These are phyloP conservation scores for Archips xylosteana DNA, from an alignment of 2,888 invertebrate genomes.

Conservation along the genomic window DNA sequence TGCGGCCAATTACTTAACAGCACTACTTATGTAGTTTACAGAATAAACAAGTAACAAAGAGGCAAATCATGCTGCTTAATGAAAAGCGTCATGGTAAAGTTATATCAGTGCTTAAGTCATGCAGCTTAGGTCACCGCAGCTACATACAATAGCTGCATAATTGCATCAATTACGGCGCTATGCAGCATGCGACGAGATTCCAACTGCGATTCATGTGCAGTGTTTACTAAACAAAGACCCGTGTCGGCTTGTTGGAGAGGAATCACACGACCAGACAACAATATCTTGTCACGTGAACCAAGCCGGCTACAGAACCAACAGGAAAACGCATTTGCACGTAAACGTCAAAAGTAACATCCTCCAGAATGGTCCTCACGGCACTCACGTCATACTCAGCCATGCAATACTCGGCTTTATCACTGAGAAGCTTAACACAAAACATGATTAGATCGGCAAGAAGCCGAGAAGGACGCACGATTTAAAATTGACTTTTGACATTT, in stretches of 20 bases:
- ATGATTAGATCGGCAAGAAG: conserved; percentile 58
- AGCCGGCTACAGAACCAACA: conserved; percentile 29
- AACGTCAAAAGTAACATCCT: conserved; percentile 74
- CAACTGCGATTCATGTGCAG: conserved; percentile 30
- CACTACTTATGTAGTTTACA: not conserved
- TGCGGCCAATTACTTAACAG: conserved; percentile 40
- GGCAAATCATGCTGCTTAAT: conserved; percentile 33
- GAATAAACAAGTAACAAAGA: conserved; percentile 3
- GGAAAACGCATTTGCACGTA: conserved; percentile 61
- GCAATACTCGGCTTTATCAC: conserved; percentile 76
- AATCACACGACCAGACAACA: conserved; percentile 36
- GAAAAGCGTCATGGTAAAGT: conserved; percentile 32
- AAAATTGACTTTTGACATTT: conserved; percentile 80
- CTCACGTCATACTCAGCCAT: conserved; percentile 77
- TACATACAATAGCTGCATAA: conserved; percentile 39
- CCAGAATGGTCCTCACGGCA: conserved; percentile 59
- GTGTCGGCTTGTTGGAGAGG: conserved; percentile 27
- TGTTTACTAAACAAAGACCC: conserved; percentile 37
- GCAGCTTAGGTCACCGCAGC: conserved; percentile 37
- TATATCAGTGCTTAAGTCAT: conserved; percentile 36
- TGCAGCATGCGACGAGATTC: conserved; percentile 36
- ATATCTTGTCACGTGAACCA: conserved; percentile 28
- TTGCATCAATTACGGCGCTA: conserved; percentile 38
- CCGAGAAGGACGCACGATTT: conserved; percentile 54
- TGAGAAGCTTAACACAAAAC: conserved; percentile 76